Evolutionary conservation across 2,113 vertebrate genomes (phyloP).

Genomic region (Clarias batrachus): DNA sequence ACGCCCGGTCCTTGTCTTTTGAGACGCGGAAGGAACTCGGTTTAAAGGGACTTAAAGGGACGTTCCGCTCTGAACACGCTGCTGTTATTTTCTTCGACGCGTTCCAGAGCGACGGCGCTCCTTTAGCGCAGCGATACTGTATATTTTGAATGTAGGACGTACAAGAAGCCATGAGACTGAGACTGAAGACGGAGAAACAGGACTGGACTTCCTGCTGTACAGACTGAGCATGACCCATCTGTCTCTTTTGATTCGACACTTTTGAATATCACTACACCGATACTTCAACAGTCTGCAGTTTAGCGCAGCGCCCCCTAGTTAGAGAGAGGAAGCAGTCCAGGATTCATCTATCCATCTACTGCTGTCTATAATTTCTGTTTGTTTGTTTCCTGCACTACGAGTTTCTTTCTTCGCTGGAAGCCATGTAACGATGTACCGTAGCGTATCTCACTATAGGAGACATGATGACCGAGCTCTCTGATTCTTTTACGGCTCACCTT

Average conservation of each 20-base stretch:
- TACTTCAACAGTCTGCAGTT: background rate
- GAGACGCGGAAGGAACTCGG: background rate
- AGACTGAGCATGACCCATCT: constrained; percentile 4
- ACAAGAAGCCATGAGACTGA: background rate
- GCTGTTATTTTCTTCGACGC: background rate
- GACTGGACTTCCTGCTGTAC: constrained; percentile 14
- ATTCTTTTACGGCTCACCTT: background rate
- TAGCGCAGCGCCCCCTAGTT: background rate
- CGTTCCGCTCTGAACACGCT: background rate
- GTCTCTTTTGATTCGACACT: background rate
- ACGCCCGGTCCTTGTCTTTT: background rate
- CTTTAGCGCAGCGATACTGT: background rate
- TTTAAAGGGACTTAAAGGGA: background rate
- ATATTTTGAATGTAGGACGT: constrained; percentile 36
- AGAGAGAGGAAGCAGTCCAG: constrained; percentile 2
- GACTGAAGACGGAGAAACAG: background rate
- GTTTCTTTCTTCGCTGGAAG: constrained; percentile 59
- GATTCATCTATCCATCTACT: background rate
- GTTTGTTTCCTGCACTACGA: constrained; percentile 79
- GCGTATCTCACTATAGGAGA: constrained; percentile 27
- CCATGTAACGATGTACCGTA: constrained; percentile 13
- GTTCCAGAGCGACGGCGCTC: background rate
- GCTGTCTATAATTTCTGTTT: background rate
- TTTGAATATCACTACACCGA: constrained; percentile 39
- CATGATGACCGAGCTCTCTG: constrained; percentile 17